phyloP scores from a whole-genome alignment of 2,113 vertebrate species.

The Tetrax tetrax region DNA sequence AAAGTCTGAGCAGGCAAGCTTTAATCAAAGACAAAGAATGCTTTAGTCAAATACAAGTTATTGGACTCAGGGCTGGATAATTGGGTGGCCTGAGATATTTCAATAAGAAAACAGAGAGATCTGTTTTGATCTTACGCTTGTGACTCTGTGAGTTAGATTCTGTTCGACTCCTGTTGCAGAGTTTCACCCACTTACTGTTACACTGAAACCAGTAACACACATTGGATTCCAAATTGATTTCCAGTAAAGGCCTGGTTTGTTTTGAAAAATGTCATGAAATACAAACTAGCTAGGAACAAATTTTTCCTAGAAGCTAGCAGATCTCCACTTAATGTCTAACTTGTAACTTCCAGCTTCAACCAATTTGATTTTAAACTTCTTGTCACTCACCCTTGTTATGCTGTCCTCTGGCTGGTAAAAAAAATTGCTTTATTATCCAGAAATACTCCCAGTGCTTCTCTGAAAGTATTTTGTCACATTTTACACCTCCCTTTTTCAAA shows the following conservation, averaged over 20 bases:
- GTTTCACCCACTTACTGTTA: neutral
- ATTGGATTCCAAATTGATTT: neutral
- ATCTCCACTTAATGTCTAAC: neutral
- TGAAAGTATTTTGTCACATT: neutral
- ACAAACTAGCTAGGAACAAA: neutral
- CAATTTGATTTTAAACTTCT: neutral
- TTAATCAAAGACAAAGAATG: conserved; percentile 46
- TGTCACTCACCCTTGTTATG: neutral
- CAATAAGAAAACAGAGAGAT: neutral
- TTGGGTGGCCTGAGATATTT: conserved; percentile 19
- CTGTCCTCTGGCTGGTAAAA: neutral
- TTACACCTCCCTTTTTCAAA: neutral
- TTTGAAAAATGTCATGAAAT: neutral
- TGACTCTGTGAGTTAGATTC: neutral
- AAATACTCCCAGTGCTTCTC: neutral
- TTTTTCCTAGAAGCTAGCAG: neutral
- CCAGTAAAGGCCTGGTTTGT: neutral
- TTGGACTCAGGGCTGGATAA: neutral
- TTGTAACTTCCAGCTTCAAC: neutral
- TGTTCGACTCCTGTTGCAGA: neutral
- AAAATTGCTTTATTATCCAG: neutral
- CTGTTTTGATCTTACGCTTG: neutral
- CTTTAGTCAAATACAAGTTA: conserved; percentile 26
- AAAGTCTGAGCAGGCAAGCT: neutral
- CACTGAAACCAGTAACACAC: rapidly evolving